Evolutionary conservation across 2,888 invertebrate species (phyloP), one percentile per base, ranked within the genome.

Genomic region (Julus scanicus): DNA sequence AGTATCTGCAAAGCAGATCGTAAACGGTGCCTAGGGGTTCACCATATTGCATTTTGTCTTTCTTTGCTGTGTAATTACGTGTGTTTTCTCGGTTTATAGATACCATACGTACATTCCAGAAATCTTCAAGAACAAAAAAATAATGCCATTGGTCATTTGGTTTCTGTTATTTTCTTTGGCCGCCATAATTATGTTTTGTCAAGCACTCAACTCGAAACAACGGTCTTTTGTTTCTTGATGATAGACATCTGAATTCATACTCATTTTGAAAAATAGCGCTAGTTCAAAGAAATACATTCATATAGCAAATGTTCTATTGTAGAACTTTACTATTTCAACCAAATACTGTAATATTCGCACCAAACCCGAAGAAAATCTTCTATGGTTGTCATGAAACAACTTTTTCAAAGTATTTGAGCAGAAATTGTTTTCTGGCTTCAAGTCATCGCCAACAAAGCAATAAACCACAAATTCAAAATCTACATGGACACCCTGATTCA

Each of bases 31-130:
- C 63, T n/a, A 63, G 20, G 63, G 63, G n/a, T 20, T 9, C 63
- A 63, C 63, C 63, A 63, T 63, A 63, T 63, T 63, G 9, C 63
- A 20, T 63, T 63, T 63, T 63, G 63, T 63, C 63, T 63, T 63
- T n/a, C 63, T 63, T 63, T n/a, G 63, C 20, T 20, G n/a, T 63
- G 20, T 63, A 63, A 63, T 63, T 63, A 63, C 63, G 63, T 6
- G 4, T 44, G 0, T n/a, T 63, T 63, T 63, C 63, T 63, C 20
- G 20, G 17, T 63, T 63, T 63, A 63, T 63, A 63, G 63, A 6
- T 17, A n/a, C 63, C 63, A 63, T 20, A 63, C 5, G n/a, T 8
- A 6, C 63, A 63, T 63, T 63, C 63, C 63, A 20, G 20, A 63
- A 63, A 63, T 63, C 20, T 63, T 63, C n/a, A 20, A 15, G 63